phyloP scores from a whole-genome alignment of 2,113 vertebrate genomes.

The Hiodon alosoides region DNA sequence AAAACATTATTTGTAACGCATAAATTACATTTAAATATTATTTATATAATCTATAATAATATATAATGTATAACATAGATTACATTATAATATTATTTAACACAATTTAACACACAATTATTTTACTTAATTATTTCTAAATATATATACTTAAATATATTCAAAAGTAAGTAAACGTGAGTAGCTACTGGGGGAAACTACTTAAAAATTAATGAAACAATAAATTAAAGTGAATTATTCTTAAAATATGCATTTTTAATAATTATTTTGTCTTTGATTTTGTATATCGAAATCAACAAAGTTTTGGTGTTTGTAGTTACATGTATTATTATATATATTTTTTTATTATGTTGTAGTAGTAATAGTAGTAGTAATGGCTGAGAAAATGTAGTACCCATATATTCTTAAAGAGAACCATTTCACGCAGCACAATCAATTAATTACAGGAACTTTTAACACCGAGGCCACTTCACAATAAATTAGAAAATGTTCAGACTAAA shows the following conservation, averaged over 20 bases:
- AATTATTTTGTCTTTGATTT: background rate
- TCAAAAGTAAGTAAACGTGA: background rate
- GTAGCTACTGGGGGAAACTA: background rate
- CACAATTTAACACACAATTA: too few relatives aligned
- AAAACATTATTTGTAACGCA: too few relatives aligned
- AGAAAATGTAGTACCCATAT: too few relatives aligned
- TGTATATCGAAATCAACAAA: too few relatives aligned
- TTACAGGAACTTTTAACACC: background rate
- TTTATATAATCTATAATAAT: background rate
- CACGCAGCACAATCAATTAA: too few relatives aligned
- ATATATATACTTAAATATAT: background rate
- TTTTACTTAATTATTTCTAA: background rate
- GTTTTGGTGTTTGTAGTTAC: too few relatives aligned
- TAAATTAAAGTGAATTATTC: too few relatives aligned
- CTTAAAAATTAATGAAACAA: background rate
- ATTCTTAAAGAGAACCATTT: too few relatives aligned
- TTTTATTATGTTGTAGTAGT: too few relatives aligned
- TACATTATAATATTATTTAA: too few relatives aligned
- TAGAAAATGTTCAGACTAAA: conserved; percentile 3
- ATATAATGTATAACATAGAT: background rate
- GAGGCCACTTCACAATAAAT: background rate
- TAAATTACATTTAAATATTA: background rate
- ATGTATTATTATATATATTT: too few relatives aligned
- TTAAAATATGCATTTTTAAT: background rate
- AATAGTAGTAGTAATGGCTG: too few relatives aligned